phyloP scores from a whole-genome alignment of 2,113 vertebrate genomes.

The Hiodon alosoides region DNA sequence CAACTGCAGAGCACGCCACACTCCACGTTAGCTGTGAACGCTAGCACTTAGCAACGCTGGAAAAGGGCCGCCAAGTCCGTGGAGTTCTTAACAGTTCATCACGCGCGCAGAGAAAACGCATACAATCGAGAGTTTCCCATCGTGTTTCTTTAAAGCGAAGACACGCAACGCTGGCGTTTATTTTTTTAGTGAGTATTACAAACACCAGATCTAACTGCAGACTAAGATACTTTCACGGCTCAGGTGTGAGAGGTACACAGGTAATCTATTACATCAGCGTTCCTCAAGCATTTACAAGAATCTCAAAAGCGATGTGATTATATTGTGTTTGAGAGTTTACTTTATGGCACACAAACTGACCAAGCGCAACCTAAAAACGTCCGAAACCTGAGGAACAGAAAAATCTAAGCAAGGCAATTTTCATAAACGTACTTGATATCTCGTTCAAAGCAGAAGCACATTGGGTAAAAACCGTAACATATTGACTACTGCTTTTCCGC shows the following conservation, averaged over 20 bases:
- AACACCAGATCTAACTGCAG: constrained; percentile 18
- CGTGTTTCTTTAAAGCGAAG: too few species aligned
- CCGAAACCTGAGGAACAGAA: constrained; percentile 68
- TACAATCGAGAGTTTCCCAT: too few species aligned
- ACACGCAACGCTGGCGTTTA: background rate
- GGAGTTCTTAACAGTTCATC: too few species aligned
- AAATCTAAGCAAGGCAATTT: constrained; percentile 66
- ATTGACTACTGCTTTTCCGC: constrained; percentile 37
- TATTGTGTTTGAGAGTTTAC: constrained; percentile 32
- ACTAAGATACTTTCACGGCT: constrained; percentile 33
- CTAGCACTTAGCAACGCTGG: too few species aligned
- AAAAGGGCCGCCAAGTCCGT: too few species aligned
- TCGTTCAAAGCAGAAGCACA: constrained; percentile 50
- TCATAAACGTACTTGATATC: constrained; percentile 58
- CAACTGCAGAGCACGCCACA: too few species aligned
- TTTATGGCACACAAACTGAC: constrained; percentile 48
- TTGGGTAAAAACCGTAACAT: constrained; percentile 40
- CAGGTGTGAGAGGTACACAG: constrained; percentile 43
- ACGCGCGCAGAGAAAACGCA: too few species aligned
- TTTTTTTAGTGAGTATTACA: constrained; percentile 7
- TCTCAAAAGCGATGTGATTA: constrained; percentile 5
- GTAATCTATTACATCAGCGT: constrained; percentile 39
- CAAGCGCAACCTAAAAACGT: constrained; percentile 45
- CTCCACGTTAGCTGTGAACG: too few species aligned
- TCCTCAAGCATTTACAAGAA: constrained; percentile 53